These are phyloP conservation scores for Lucilia sericata DNA, from an alignment of 1,140 invertebrate genomes.

Conservation along the genomic window DNA sequence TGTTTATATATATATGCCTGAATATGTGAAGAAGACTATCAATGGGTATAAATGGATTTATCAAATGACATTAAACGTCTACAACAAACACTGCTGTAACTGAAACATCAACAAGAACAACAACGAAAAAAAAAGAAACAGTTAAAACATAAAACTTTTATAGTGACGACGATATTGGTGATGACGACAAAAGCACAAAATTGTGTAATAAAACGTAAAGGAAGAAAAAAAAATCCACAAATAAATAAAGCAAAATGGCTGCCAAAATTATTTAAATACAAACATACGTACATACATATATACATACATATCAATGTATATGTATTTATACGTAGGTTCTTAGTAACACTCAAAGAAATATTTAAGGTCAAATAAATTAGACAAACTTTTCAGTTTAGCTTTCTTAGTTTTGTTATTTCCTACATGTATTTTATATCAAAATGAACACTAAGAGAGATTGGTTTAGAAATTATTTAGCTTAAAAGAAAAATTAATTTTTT, in stretches of 20 bases:
- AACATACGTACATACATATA: slow-evolving; percentile 47
- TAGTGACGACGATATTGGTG: neutral
- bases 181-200: neutral
- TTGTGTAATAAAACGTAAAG: neutral
- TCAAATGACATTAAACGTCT: slow-evolving; percentile 4
- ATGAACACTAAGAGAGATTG: no score
- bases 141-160: neutral
- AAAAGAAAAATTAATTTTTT: no score
- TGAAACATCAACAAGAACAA: neutral
- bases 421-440: no score
- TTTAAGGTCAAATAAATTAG: no score
- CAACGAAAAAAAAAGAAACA: neutral
- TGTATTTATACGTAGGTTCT: neutral
- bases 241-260: slow-evolving; percentile 59
- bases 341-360: no score
- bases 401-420: no score
- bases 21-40: neutral
- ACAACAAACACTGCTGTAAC: neutral
- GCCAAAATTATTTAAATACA: slow-evolving; percentile 62
- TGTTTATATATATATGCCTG: no score
- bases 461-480: no score
- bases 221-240: slow-evolving; percentile 7
- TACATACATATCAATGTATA: slow-evolving; percentile 40
- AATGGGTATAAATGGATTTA: slow-evolving; percentile 22
- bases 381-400: no score